Percentiles rank a stretch among this genome's conserved stretches.
Evolutionary conservation across 2,888 invertebrate genomes (phyloP).

Genomic region (Ceriagrion tenellum): DNA sequence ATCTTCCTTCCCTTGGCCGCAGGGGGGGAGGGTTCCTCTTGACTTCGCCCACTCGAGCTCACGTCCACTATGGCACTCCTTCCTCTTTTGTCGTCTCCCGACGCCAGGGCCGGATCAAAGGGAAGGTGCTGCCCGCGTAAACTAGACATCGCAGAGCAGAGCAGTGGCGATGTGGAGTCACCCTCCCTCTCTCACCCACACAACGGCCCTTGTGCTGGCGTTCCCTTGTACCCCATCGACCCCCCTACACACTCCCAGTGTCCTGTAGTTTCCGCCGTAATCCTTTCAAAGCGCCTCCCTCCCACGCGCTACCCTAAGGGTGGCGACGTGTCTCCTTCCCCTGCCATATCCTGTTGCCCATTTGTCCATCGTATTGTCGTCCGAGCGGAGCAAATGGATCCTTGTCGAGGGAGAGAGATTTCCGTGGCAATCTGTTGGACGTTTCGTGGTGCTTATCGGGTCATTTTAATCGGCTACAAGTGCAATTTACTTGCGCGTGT

Average conservation of each 20-base stretch:
- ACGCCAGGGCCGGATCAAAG: background rate
- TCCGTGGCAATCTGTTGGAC: too few relatives aligned
- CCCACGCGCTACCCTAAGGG: too few relatives aligned
- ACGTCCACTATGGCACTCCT: background rate
- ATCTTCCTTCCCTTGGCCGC: too few relatives aligned
- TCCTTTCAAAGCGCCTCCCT: too few relatives aligned
- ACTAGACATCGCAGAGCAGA: background rate
- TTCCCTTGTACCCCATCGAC: background rate
- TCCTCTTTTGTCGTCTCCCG: slow-evolving; percentile 6
- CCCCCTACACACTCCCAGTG: background rate
- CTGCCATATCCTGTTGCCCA: too few relatives aligned
- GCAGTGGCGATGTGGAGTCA: background rate
- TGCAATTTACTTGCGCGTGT: too few relatives aligned
- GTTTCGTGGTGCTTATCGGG: too few relatives aligned
- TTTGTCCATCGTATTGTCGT: too few relatives aligned
- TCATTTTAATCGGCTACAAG: too few relatives aligned
- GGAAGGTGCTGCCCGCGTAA: background rate
- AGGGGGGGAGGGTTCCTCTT: background rate
- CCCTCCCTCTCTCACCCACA: background rate
- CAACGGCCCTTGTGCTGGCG: background rate
- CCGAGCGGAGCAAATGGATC: too few relatives aligned
- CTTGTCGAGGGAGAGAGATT: too few relatives aligned
- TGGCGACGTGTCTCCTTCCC: too few relatives aligned
- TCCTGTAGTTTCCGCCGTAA: background rate
- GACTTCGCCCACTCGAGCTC: slow-evolving; percentile 21